Evolutionary conservation across 2,797 vertebrate species (phyloP), one percentile per base, ranked within the genome.

Genomic region (Muscicapa striata): DNA sequence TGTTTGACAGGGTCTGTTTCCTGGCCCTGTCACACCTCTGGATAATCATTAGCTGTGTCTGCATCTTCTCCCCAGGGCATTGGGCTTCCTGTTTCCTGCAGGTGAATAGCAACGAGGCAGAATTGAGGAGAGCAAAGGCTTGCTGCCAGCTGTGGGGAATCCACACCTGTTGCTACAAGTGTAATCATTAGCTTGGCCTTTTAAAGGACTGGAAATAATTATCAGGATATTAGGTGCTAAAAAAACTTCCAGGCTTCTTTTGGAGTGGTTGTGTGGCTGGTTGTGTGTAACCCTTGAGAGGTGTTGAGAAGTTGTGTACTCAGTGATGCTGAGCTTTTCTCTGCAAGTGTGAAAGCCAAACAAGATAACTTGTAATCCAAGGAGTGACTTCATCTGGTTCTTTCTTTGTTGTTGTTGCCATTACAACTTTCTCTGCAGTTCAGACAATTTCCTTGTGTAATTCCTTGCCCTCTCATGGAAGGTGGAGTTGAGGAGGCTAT

Each of bases 161-260:
- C 73, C 61, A 89, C 69, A 88, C 51, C 67, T 62, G 87, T 58
- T 93, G 57, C 64, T 70, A 9, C 0, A 40, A 41, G 87, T 96
- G 89, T 95, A 79, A 96, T 96, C 90, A 94, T 97, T 95, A 93
- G 92, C 85, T 52, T 72, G 67, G 95, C 92, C 89, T 96, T 96
- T 87, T 61, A 32, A 59, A 75, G 48, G 83, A 77, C 85, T 94
- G 85, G 89, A 86, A 96, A 73, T 75, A 64, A 95, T 92, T 86
- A 86, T 85, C 40, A 48, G 77, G 72, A 15, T 88, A 40, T 84
- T 59, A 40, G 87, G 83, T 89, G 93, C 74, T 79, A 90, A 82
- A 79, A 67, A 67, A 90, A 32, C 58, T 49, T 89, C 14, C 55
- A 81, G 85, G 74, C 54, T 81, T 11, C 32, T 52, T 74, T 24